phyloP scores from a whole-genome alignment of 2,113 vertebrate species.

The Archilochus colubris region DNA sequence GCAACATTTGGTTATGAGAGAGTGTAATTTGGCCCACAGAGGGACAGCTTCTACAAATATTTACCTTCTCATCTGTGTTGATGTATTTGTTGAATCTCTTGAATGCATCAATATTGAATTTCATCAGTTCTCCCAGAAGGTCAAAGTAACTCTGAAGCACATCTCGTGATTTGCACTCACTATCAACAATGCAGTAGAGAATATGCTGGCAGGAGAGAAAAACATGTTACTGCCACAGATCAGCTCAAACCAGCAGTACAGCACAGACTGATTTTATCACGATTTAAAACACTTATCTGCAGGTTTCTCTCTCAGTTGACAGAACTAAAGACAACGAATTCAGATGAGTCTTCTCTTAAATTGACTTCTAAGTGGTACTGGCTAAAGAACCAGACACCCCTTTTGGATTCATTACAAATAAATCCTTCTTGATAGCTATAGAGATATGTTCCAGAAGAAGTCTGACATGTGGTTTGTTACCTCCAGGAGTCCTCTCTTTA shows the following conservation, averaged over 20 bases:
- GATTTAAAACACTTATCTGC: not conserved
- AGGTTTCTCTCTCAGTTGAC: not conserved
- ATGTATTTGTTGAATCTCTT: constrained; percentile 99
- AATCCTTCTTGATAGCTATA: not conserved
- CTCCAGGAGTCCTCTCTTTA: constrained; percentile 96
- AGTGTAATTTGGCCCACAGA: not conserved
- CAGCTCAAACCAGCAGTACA: not conserved
- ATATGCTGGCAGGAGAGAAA: constrained; percentile 84
- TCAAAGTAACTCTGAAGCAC: constrained; percentile 99
- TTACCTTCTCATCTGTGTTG: constrained; percentile 96
- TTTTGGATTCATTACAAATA: not conserved
- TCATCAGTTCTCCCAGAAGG: constrained; percentile 97
- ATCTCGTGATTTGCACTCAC: constrained; percentile 94
- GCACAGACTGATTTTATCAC: not conserved
- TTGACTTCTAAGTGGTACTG: not conserved
- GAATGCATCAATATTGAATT: constrained; percentile 98
- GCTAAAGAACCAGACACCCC: not conserved
- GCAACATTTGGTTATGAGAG: accelerated
- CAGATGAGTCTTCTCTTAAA: not conserved
- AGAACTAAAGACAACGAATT: not conserved
- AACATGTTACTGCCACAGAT: not conserved
- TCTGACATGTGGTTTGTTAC: constrained; percentile 62
- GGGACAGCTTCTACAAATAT: not conserved
- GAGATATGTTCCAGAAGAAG: not conserved
- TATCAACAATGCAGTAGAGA: constrained; percentile 98